Evolutionary conservation across 1,140 invertebrate species (phyloP).

Genomic region (Babylonia areolata): DNA sequence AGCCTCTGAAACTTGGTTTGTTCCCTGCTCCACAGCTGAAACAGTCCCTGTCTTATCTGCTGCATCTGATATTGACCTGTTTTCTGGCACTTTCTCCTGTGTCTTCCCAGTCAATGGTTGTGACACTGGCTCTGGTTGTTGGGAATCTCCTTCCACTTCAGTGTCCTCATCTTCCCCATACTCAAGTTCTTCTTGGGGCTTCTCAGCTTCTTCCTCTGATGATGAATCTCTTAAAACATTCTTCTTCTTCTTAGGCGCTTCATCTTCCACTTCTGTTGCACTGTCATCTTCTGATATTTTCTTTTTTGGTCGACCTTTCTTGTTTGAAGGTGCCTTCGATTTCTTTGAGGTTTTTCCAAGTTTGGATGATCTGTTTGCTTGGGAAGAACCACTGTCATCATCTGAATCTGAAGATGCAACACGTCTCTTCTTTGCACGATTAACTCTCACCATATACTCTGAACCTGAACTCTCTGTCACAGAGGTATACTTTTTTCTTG

Average conservation of each 20-base stretch:
- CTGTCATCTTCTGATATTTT: slow-evolving; percentile 18
- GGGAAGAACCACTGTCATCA: slow-evolving; percentile 53
- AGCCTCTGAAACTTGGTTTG: background rate
- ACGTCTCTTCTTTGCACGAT: slow-evolving; percentile 34
- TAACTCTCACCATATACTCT: slow-evolving; percentile 33
- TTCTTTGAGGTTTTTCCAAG: slow-evolving; percentile 9
- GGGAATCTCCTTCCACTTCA: slow-evolving; percentile 24
- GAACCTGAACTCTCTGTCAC: slow-evolving; percentile 33
- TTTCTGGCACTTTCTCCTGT: no score
- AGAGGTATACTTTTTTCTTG: slow-evolving; percentile 24
- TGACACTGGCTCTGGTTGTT: slow-evolving; percentile 1
- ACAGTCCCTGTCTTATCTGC: background rate
- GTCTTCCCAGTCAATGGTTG: no score
- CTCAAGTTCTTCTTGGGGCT: background rate
- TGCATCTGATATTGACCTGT: background rate
- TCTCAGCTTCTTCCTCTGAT: slow-evolving; percentile 42
- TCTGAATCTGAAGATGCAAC: slow-evolving; percentile 29
- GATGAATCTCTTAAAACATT: slow-evolving; percentile 44
- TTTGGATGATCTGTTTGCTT: slow-evolving; percentile 43
- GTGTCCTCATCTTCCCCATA: slow-evolving; percentile 22
- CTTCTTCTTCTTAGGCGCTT: slow-evolving; percentile 41
- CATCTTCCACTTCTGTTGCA: slow-evolving; percentile 38
- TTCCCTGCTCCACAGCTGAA: background rate
- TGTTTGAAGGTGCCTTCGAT: slow-evolving; percentile 34
- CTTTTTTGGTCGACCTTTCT: slow-evolving; percentile 11